Conservation (phyloP, 1,140 invertebrate genomes). For the Penaeus indicus region DNA sequence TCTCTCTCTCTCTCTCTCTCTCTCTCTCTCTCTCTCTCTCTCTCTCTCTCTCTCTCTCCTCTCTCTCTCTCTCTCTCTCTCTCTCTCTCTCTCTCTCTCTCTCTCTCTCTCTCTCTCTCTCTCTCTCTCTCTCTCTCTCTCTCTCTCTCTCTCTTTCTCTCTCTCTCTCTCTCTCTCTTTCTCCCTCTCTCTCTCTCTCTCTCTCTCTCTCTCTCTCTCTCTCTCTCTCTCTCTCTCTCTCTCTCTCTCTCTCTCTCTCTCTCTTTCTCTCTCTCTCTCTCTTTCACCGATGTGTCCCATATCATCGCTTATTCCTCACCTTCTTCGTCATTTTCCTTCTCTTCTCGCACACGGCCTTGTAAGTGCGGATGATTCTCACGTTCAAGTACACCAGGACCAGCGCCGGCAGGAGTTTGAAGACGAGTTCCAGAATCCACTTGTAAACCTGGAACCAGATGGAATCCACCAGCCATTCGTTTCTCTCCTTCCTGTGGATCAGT, state of each 20-base stretch:
- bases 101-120: not conserved
- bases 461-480: slow-evolving; percentile 38
- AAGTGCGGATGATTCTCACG: slow-evolving; percentile 48
- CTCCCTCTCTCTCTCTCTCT: too few relatives aligned
- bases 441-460: slow-evolving; percentile 40
- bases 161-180: too few relatives aligned
- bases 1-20: slow-evolving; percentile 26
- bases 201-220: too few relatives aligned
- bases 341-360: slow-evolving; percentile 57
- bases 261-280: too few relatives aligned
- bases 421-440: slow-evolving; percentile 54
- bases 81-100: too few relatives aligned
- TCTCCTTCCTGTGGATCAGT: slow-evolving; percentile 37
- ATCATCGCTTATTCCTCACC: not conserved
- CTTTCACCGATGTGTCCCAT: too few relatives aligned
- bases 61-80: too few relatives aligned
- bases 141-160: too few relatives aligned
- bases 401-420: slow-evolving; percentile 45
- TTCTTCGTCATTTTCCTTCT: slow-evolving; percentile 55
- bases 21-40: slow-evolving; percentile 9
- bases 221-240: too few relatives aligned
- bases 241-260: too few relatives aligned
- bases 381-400: slow-evolving; percentile 50
- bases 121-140: too few relatives aligned
- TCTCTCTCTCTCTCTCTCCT: too few relatives aligned